Conservation (phyloP, 1,140 invertebrate species). For the Hirudo medicinalis region DNA sequence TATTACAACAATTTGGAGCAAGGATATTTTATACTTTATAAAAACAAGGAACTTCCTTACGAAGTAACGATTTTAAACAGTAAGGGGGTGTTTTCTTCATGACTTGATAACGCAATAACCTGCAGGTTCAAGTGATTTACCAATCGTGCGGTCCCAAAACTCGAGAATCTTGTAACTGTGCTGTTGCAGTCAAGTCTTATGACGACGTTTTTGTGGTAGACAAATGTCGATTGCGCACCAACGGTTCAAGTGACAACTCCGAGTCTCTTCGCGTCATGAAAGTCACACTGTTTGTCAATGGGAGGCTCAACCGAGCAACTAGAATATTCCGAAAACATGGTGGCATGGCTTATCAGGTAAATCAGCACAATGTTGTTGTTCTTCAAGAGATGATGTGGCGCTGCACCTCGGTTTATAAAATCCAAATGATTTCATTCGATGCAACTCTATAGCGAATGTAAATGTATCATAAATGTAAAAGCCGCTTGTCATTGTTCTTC, state of each 20-base stretch:
- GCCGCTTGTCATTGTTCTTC: too few relatives aligned
- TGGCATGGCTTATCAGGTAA: slow-evolving; percentile 17
- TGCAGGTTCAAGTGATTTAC: slow-evolving; percentile 18
- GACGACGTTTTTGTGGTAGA: slow-evolving; percentile 11
- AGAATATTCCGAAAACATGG: slow-evolving; percentile 14
- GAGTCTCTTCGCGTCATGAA: slow-evolving; percentile 13
- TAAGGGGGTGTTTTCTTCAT: neutral
- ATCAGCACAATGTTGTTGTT: too few relatives aligned
- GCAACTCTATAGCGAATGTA: too few relatives aligned
- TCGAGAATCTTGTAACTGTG: slow-evolving; percentile 16
- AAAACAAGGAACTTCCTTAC: slow-evolving; percentile 9
- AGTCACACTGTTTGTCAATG: slow-evolving; percentile 17
- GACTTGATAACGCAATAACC: neutral
- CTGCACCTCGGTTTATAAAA: too few relatives aligned
- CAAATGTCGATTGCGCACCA: slow-evolving; percentile 4
- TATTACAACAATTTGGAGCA: slow-evolving; percentile 19
- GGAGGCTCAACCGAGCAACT: slow-evolving; percentile 16
- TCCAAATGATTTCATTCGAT: too few relatives aligned
- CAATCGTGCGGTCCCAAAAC: slow-evolving; percentile 9
- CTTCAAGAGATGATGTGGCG: too few relatives aligned
- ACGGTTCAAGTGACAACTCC: neutral
- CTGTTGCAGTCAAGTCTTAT: slow-evolving; percentile 11
- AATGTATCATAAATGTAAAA: too few relatives aligned
- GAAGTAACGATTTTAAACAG: slow-evolving; percentile 7
- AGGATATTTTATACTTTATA: slow-evolving; percentile 15